These are phyloP conservation scores for Helobdella robusta DNA, from an alignment of 2,888 invertebrate genomes.

Conservation along the genomic window DNA sequence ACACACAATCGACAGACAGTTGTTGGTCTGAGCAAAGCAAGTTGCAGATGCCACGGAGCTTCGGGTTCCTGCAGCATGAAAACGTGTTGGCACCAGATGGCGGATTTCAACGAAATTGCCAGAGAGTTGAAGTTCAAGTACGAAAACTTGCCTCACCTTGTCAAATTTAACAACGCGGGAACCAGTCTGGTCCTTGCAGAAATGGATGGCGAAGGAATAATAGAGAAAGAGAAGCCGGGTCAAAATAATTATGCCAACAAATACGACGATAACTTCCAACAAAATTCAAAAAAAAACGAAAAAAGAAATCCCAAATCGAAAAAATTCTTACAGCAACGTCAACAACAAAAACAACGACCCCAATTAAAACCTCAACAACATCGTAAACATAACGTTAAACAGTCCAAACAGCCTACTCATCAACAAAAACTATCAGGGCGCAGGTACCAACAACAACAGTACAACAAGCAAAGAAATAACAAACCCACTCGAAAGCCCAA, in stretches of 20 bases:
- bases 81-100: constrained; percentile 90
- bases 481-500: neutral
- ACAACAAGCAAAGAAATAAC: too few species aligned
- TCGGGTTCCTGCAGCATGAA: constrained; percentile 88
- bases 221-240: too few species aligned
- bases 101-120: constrained; percentile 80
- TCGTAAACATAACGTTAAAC: neutral
- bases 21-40: constrained; percentile 78
- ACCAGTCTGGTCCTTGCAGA: constrained; percentile 42
- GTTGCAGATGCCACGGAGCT: constrained; percentile 91
- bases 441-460: too few species aligned
- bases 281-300: neutral
- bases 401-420: too few species aligned
- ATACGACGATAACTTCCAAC: neutral
- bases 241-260: neutral
- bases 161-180: constrained; percentile 74
- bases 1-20: too few species aligned
- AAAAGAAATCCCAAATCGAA: too few species aligned
- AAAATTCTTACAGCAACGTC: too few species aligned
- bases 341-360: too few species aligned
- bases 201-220: constrained; percentile 20
- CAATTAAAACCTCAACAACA: too few species aligned
- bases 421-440: too few species aligned
- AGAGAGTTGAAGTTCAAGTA: constrained; percentile 66
- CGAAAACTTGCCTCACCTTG: constrained; percentile 80